Evolutionary conservation across 1,140 invertebrate genomes (phyloP).

Genomic region (Hyles vespertilio): DNA sequence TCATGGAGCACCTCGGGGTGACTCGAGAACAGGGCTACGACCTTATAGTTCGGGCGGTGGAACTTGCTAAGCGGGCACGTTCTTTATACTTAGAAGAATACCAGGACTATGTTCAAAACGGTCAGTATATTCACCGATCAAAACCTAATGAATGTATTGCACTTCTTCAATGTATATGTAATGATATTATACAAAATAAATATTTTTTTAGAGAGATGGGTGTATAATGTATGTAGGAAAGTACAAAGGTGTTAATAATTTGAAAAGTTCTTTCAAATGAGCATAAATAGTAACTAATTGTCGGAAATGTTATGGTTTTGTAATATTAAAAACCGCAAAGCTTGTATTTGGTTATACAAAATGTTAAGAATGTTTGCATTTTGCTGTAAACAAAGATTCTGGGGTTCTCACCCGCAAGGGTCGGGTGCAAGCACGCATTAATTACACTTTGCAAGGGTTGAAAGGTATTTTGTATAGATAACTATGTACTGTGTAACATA

Average conservation of each 20-base stretch:
- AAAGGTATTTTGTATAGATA: constrained; percentile 31
- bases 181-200: too few relatives aligned
- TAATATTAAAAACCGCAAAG: too few relatives aligned
- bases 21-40: constrained; percentile 78
- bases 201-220: too few relatives aligned
- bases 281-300: too few relatives aligned
- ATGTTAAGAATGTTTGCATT: constrained; percentile 48
- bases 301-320: too few relatives aligned
- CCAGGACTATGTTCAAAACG: constrained; percentile 53
- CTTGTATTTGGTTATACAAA: constrained; percentile 13
- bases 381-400: constrained; percentile 43
- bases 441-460: constrained; percentile 56
- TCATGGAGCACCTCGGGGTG: constrained; percentile 82
- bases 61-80: constrained; percentile 80
- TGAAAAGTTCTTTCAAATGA: too few relatives aligned
- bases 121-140: constrained; percentile 33
- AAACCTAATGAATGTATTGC: neutral
- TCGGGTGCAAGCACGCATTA: constrained; percentile 62
- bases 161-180: too few relatives aligned
- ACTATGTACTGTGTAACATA: neutral
- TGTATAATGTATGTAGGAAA: too few relatives aligned
- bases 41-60: constrained; percentile 83
- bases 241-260: too few relatives aligned
- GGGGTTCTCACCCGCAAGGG: constrained; percentile 36
- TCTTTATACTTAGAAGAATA: constrained; percentile 77